Evolutionary conservation across 2,797 vertebrate genomes (phyloP).

Genomic region (Hypotaenidia okinawae): DNA sequence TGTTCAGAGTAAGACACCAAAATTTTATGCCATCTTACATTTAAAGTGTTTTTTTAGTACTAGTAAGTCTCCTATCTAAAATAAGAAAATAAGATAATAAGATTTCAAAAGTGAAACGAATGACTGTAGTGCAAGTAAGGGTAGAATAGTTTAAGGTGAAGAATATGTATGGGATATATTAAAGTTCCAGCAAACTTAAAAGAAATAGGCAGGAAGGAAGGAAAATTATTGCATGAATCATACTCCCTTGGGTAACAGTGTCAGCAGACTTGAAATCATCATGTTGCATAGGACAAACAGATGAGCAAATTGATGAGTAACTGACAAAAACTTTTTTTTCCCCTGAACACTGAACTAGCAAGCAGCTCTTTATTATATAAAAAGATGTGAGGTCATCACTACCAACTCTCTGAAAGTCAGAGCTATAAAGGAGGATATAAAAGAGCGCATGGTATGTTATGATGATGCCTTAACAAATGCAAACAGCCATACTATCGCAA

Average conservation of each 20-base stretch:
- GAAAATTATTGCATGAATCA: constrained; percentile 70
- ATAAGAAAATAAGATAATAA: not conserved
- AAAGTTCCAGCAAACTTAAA: constrained; percentile 45
- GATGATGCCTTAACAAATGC: constrained; percentile 1
- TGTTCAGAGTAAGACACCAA: not conserved
- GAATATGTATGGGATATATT: constrained; percentile 34
- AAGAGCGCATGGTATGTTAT: constrained; percentile 30
- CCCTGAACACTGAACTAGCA: constrained; percentile 38
- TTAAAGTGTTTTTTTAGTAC: not conserved
- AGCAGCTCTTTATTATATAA: constrained; percentile 57
- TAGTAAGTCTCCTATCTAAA: not conserved
- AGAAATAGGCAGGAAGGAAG: constrained; percentile 62
- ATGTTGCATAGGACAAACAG: constrained; percentile 69
- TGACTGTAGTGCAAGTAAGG: not conserved
- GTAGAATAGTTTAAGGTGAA: constrained; percentile 31
- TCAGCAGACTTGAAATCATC: constrained; percentile 71
- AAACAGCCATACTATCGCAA: not conserved
- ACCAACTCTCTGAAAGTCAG: constrained; percentile 29
- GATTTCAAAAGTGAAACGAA: not conserved
- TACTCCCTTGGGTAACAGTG: constrained; percentile 67
- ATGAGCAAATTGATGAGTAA: constrained; percentile 75
- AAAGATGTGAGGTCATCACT: constrained; percentile 58
- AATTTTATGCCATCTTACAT: not conserved
- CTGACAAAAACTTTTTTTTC: constrained; percentile 53
- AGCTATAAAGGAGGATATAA: constrained; percentile 39